Conservation (phyloP, 1,140 invertebrate genomes). For the Scaptodrosophila lebanonensis region DNA sequence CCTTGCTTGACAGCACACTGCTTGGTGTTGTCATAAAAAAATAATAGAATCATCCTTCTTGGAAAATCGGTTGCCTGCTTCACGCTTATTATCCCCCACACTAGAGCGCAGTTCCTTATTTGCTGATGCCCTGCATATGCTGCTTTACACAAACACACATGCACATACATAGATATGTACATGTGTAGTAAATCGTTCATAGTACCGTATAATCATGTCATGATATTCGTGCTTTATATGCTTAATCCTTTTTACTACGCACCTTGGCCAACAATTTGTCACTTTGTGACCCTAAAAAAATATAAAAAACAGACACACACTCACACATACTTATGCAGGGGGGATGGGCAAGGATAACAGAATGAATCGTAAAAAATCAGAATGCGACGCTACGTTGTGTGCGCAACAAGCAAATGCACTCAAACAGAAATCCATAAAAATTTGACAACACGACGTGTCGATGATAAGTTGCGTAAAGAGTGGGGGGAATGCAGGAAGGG, state of each 20-base stretch:
- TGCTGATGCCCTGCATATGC: too few species aligned
- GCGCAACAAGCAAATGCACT: constrained; percentile 73
- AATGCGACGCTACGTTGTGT: constrained; percentile 47
- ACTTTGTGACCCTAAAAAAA: constrained; percentile 34
- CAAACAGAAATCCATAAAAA: constrained; percentile 38
- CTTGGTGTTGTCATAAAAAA: too few species aligned
- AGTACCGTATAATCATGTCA: constrained; percentile 21
- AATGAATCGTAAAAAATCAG: constrained; percentile 60
- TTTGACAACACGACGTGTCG: constrained; percentile 44
- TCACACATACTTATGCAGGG: not conserved
- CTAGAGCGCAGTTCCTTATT: too few species aligned
- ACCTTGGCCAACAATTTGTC: constrained; percentile 28
- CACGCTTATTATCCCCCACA: too few species aligned
- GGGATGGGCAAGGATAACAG: constrained; percentile 8
- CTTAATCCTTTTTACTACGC: constrained; percentile 35
- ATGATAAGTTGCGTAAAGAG: constrained; percentile 37
- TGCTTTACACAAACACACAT: too few species aligned
- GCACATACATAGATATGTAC: too few species aligned
- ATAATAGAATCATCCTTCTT: too few species aligned
- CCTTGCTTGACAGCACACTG: too few species aligned
- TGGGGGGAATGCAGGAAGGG: not conserved
- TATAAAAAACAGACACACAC: constrained; percentile 1
- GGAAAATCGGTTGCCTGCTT: too few species aligned
- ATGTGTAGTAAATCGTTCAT: constrained; percentile 7
- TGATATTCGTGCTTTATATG: constrained; percentile 35